Evolutionary conservation across 2,113 vertebrate species (phyloP).

Genomic region (Phodopus roborovskii): DNA sequence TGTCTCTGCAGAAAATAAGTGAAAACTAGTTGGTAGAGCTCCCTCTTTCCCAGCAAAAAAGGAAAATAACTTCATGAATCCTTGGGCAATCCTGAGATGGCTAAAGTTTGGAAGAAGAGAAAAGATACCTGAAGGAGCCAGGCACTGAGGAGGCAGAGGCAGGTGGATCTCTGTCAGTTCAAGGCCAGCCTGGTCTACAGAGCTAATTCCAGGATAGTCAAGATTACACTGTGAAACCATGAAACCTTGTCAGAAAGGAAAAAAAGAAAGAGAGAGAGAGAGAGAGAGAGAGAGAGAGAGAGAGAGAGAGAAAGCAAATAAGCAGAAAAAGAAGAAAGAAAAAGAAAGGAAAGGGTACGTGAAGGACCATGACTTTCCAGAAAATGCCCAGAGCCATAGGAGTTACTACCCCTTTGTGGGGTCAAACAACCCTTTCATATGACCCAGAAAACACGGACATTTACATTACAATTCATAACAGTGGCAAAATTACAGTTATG

Average conservation of each 20-base stretch:
- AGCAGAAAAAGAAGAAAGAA: conserved; percentile 95
- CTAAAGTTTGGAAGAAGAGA: background rate
- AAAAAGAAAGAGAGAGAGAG: conserved; percentile 94
- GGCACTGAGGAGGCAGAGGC: background rate
- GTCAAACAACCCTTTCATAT: background rate
- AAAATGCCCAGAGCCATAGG: conserved; percentile 82
- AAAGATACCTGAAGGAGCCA: conserved; percentile 87
- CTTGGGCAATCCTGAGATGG: conserved; percentile 91
- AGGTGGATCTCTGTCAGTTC: background rate
- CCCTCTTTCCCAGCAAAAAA: background rate
- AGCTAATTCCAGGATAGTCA: too few relatives aligned
- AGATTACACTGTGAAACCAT: too few relatives aligned
- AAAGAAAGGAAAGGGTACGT: conserved; percentile 83
- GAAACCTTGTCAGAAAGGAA: too few relatives aligned
- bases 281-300: conserved; percentile 95
- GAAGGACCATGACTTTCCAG: conserved; percentile 96
- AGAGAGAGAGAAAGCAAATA: conserved; percentile 83
- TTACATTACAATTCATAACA: background rate
- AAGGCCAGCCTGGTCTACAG: background rate
- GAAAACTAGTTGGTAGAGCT: background rate
- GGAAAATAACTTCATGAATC: conserved; percentile 91
- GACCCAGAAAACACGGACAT: background rate
- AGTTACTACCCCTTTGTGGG: conserved; percentile 76
- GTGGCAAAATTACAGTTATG: background rate
- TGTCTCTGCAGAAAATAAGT: background rate